phyloP scores from a whole-genome alignment of 2,888 invertebrate genomes.

The Branchinecta sandiegonensis region DNA sequence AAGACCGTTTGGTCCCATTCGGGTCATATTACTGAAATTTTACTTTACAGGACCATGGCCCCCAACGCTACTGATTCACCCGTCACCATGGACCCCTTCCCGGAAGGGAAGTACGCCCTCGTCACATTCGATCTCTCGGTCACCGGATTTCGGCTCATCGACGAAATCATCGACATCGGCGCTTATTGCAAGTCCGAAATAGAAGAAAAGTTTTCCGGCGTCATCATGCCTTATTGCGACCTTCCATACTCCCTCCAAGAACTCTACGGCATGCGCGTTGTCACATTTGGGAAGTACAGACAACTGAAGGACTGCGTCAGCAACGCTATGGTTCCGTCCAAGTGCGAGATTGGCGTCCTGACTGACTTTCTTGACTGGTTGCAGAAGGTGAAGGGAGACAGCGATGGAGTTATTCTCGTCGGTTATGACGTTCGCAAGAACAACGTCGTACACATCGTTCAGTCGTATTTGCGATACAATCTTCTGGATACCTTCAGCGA shows the following conservation, averaged over 20 bases:
- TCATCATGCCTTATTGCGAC: conserved; percentile 9
- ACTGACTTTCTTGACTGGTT: conserved; percentile 6
- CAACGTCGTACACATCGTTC: background rate
- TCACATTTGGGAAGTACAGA: conserved; percentile 6
- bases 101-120: background rate
- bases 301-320: conserved; percentile 12
- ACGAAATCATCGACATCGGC: conserved; percentile 8
- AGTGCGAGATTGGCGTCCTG: background rate
- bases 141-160: conserved; percentile 10
- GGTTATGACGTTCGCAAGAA: conserved; percentile 8
- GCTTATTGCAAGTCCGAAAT: background rate
- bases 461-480: background rate
- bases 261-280: conserved; percentile 6
- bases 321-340: conserved; percentile 7
- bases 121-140: background rate
- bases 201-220: conserved; percentile 1
- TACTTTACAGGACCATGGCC: conserved; percentile 9
- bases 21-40: background rate
- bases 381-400: conserved; percentile 10
- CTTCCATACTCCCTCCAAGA: background rate
- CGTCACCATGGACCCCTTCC: background rate
- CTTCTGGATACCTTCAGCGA: background rate
- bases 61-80: background rate
- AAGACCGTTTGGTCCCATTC: too few species aligned
- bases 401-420: conserved; percentile 10